Evolutionary conservation across 2,113 vertebrate genomes (phyloP).

Genomic region (Spilogale gracilis): DNA sequence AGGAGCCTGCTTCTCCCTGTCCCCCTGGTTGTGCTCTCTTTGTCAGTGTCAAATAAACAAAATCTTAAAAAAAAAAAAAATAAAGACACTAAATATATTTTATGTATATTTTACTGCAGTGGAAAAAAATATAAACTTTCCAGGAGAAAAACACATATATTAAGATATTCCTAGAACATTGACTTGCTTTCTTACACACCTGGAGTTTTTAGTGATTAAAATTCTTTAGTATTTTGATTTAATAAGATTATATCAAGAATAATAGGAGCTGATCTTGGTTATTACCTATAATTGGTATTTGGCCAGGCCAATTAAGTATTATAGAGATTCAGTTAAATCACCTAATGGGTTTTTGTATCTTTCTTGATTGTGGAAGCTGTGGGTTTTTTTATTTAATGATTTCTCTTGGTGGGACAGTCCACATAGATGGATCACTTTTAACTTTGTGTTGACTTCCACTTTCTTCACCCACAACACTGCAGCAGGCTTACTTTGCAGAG

Average conservation of each 20-base stretch:
- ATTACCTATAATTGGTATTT: conserved; percentile 1
- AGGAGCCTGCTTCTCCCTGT: neutral
- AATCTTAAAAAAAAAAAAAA: neutral
- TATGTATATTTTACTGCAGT: neutral
- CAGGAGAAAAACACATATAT: neutral
- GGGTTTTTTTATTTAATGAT: neutral
- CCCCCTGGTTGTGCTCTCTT: neutral
- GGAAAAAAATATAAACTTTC: neutral
- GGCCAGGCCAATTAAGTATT: neutral
- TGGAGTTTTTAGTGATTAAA: neutral
- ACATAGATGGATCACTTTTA: neutral
- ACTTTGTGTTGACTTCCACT: neutral
- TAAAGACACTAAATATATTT: neutral
- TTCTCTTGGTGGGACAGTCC: neutral
- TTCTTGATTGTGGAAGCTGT: neutral
- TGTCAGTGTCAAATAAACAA: neutral
- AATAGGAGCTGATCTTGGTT: neutral
- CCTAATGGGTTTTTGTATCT: neutral
- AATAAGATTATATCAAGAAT: neutral
- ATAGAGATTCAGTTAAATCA: neutral
- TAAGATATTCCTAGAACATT: conserved; percentile 4
- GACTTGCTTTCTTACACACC: neutral
- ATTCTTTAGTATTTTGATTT: conserved; percentile 22
- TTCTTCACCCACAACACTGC: neutral
- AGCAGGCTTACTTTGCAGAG: neutral